These are phyloP conservation scores for Conomelus anceps DNA, from an alignment of 2,888 invertebrate genomes.

Conservation along the genomic window DNA sequence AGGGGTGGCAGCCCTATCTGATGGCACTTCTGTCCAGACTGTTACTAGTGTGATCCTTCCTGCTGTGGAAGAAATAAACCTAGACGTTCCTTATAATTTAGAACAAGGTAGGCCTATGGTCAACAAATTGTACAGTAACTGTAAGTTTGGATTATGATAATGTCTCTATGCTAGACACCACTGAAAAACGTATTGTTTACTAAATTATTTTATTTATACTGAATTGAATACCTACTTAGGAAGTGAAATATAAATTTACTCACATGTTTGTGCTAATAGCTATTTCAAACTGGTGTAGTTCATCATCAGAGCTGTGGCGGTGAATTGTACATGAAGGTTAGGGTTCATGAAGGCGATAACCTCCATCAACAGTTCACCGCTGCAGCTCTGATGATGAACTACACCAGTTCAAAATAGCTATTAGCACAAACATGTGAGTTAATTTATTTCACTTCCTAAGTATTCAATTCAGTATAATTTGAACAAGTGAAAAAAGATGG, in stretches of 20 bases:
- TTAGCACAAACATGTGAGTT: background rate
- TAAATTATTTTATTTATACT: background rate
- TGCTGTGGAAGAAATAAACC: too few relatives aligned
- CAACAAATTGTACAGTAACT: too few relatives aligned
- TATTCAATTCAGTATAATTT: background rate
- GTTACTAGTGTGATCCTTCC: too few relatives aligned
- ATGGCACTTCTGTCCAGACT: too few relatives aligned
- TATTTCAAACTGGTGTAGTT: background rate
- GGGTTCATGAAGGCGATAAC: too few relatives aligned
- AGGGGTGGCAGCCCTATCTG: too few relatives aligned
- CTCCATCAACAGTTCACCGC: too few relatives aligned
- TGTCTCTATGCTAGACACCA: background rate
- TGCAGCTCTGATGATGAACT: background rate
- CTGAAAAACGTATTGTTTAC: background rate
- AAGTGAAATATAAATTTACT: too few relatives aligned
- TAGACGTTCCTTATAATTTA: too few relatives aligned
- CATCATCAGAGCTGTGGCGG: background rate
- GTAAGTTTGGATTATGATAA: too few relatives aligned
- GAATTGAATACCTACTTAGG: background rate
- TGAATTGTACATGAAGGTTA: too few relatives aligned
- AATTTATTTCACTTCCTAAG: background rate
- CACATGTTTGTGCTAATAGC: background rate
- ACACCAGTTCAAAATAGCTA: background rate
- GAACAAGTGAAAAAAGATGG: background rate
- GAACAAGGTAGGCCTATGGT: too few relatives aligned